These are phyloP conservation scores for Oxystoma pomonae DNA, from an alignment of 2,888 invertebrate genomes.

Conservation along the genomic window DNA sequence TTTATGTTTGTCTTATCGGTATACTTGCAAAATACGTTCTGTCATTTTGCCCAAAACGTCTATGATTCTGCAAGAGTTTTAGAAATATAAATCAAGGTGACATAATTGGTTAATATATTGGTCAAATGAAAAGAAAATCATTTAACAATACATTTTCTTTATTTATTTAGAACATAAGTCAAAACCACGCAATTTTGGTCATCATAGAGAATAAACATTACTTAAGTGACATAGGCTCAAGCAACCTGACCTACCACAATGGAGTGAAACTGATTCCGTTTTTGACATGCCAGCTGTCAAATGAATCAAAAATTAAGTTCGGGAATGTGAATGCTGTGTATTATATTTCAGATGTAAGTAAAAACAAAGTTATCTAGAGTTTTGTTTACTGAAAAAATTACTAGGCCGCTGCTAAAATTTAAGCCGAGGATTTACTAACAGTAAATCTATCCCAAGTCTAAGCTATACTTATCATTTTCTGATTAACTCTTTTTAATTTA, in stretches of 20 bases:
- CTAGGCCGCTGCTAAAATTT: too few species aligned
- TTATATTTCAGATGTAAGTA: slow-evolving; percentile 23
- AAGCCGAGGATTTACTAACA: too few species aligned
- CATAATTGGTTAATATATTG: not conserved
- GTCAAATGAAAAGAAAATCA: not conserved
- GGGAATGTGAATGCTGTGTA: slow-evolving; percentile 33
- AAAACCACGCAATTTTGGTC: slow-evolving; percentile 42
- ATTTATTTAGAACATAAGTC: slow-evolving; percentile 39
- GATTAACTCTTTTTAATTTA: too few species aligned
- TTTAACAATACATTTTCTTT: not conserved
- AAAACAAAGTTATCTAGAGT: too few species aligned
- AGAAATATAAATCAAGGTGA: not conserved
- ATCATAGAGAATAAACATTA: slow-evolving; percentile 37
- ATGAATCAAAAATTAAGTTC: slow-evolving; percentile 34
- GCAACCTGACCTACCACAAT: slow-evolving; percentile 40
- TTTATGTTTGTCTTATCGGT: too few species aligned
- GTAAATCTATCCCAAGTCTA: too few species aligned
- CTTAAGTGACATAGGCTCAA: slow-evolving; percentile 41
- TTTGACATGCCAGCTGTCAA: slow-evolving; percentile 34
- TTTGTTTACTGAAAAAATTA: too few species aligned
- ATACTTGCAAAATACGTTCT: too few species aligned
- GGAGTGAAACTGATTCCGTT: slow-evolving; percentile 34
- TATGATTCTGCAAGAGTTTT: too few species aligned
- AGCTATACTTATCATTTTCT: too few species aligned
- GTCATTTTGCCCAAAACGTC: too few species aligned